Conservation (phyloP, 1,140 invertebrate genomes). For the Lucilia sericata region DNA sequence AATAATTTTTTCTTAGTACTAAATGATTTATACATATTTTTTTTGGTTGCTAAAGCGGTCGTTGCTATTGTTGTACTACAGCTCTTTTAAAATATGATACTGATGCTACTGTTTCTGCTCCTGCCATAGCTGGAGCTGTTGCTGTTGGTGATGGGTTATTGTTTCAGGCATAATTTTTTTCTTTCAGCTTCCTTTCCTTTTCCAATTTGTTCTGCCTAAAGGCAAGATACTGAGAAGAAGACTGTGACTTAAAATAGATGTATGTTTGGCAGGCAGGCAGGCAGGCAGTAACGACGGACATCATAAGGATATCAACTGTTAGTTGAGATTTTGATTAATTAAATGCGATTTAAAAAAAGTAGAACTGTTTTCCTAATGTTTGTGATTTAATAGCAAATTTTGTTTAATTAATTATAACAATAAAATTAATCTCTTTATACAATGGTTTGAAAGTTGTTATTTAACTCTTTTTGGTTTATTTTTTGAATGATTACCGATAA, state of each 20-base stretch:
- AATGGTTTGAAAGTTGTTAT: not conserved
- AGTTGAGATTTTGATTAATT: not conserved
- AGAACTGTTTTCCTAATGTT: not conserved
- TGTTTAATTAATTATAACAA: not conserved
- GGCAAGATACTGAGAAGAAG: not conserved
- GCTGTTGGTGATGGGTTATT: not conserved
- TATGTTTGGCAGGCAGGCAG: too few species aligned
- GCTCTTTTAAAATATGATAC: not conserved
- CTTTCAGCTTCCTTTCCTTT: not conserved
- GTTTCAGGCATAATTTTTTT: conserved; percentile 9
- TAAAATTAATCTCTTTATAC: not conserved
- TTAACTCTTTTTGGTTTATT: too few species aligned
- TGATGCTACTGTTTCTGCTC: not conserved
- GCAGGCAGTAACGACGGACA: too few species aligned
- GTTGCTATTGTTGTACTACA: not conserved
- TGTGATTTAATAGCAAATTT: not conserved
- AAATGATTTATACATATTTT: not conserved
- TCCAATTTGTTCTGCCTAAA: not conserved
- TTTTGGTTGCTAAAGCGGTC: not conserved
- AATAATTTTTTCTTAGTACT: conserved; percentile 14
- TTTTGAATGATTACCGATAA: too few species aligned
- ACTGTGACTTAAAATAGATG: too few species aligned
- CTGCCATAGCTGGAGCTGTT: not conserved
- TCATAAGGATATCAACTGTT: not conserved
- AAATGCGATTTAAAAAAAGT: not conserved